Evolutionary conservation across 1,140 invertebrate genomes (phyloP).

Genomic region (Trichonephila clavipes): DNA sequence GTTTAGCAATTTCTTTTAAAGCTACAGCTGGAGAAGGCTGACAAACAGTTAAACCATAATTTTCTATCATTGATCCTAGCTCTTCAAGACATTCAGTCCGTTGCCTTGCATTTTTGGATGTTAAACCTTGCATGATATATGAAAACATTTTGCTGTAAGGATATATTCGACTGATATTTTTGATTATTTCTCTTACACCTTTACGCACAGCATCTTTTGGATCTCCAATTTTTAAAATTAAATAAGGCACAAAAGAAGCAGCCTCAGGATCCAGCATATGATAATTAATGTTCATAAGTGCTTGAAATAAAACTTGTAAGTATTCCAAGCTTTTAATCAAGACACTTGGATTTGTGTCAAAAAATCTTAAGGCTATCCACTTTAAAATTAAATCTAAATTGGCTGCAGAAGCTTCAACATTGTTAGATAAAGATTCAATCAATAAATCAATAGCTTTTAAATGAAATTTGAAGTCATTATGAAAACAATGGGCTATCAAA

Average conservation of each 20-base stretch:
- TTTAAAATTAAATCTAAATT: conserved; percentile 98
- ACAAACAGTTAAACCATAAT: conserved; percentile 92
- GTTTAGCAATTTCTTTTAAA: conserved; percentile 95
- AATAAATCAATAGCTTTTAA: conserved; percentile 96
- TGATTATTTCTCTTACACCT: conserved; percentile 91
- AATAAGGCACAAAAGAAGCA: conserved; percentile 95
- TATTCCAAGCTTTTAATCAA: conserved; percentile 97
- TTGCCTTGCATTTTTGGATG: conserved; percentile 97
- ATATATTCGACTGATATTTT: conserved; percentile 92
- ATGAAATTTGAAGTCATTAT: conserved; percentile 97
- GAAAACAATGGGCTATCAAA: conserved; percentile 94
- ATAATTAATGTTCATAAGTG: conserved; percentile 90
- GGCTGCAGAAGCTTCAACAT: conserved; percentile 89
- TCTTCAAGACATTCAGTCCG: conserved; percentile 97
- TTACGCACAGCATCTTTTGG: conserved; percentile 96
- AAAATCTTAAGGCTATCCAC: conserved; percentile 97
- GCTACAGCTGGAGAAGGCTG: conserved; percentile 88
- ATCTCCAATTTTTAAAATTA: conserved; percentile 96
- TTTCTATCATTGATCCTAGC: conserved; percentile 91
- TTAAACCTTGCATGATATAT: conserved; percentile 95
- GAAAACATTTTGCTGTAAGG: conserved; percentile 93
- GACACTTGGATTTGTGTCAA: conserved; percentile 99
- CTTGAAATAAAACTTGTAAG: conserved; percentile 89
- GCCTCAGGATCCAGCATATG: conserved; percentile 94
- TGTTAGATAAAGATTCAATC: conserved; percentile 84